Evolutionary conservation across 2,888 invertebrate genomes (phyloP), one percentile per base, ranked within the genome.

Genomic region (Cryptocephalus moraei): DNA sequence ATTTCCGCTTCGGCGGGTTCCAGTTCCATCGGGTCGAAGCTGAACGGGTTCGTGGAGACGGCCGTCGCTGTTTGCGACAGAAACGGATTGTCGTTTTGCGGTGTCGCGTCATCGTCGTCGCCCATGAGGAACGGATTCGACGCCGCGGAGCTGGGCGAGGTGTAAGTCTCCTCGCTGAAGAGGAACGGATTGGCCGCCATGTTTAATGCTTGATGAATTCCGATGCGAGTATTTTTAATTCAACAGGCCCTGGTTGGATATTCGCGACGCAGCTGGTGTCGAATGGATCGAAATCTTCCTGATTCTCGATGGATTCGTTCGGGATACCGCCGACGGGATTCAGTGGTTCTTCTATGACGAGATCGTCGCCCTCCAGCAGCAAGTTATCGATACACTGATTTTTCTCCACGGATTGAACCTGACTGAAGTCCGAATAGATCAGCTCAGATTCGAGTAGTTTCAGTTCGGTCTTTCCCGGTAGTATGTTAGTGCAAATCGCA

Each of bases 191-290:
- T 90, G 41, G 85, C 86, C 12, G 75, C 67, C 69, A 69, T 70
- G 40, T 34, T 8, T 39, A 10, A 22, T 32, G 2, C 47, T 46
- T 45, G 34, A 59, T 75, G 59, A 90, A 74, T 67, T 91, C 88
- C 43, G 82, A 84, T 66, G 89, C 90, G 0, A 91, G 69, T 13
- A 87, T 66, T 62, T 86, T 86, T 0, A 90, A 67, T 68, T 90
- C 89, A 0, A 86, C 81, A 65, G 79, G 81, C 2, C 89, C 88
- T 0, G 87, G 88, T 52, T 79, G 80, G 39, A 89, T 74, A 61
- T 82, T 79, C 43, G 75, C 75, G 0, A 86, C 87, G 58, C 86
- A 84, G 4, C 88, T 87, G 0, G 90, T 90, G 63, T 91, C 90
- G 61, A 91, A 91, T 0, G 90, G 90, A 74, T 91, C 90, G 33